Evolutionary conservation across 2,888 invertebrate genomes (phyloP).

Genomic region (Heliconius charithonia): DNA sequence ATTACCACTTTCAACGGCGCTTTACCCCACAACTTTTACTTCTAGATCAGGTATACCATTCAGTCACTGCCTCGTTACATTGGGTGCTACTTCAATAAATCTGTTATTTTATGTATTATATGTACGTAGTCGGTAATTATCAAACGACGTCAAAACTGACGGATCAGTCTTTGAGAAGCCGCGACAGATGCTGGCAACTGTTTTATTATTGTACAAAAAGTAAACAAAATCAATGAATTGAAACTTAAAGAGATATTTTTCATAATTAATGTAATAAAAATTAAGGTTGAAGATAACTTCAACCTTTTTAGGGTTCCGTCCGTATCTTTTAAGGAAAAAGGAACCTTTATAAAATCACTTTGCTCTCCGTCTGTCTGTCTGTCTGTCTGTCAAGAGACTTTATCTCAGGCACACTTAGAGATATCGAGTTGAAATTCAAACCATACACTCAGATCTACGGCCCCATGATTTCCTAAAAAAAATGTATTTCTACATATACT

Average conservation of each 20-base stretch:
- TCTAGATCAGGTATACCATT: slow-evolving; percentile 1
- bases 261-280: not conserved
- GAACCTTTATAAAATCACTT: too few species aligned
- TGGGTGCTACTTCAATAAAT: slow-evolving; percentile 56
- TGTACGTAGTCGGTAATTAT: slow-evolving; percentile 71
- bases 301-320: too few species aligned
- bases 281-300: too few species aligned
- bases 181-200: slow-evolving; percentile 67
- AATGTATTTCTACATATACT: too few species aligned
- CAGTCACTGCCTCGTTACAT: slow-evolving; percentile 35
- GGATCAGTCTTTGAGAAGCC: slow-evolving; percentile 69
- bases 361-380: too few species aligned
- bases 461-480: too few species aligned
- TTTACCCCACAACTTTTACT: not conserved
- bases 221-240: not conserved
- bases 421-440: too few species aligned
- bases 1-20: not conserved
- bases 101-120: slow-evolving; percentile 64
- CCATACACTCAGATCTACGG: too few species aligned
- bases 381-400: too few species aligned
- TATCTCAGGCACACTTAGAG: too few species aligned
- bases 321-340: too few species aligned
- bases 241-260: not conserved
- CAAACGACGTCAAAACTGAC: slow-evolving; percentile 81
- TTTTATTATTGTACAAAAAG: not conserved